Conservation (phyloP, 1,140 invertebrate species). For the Drosophila nigromelanica region DNA sequence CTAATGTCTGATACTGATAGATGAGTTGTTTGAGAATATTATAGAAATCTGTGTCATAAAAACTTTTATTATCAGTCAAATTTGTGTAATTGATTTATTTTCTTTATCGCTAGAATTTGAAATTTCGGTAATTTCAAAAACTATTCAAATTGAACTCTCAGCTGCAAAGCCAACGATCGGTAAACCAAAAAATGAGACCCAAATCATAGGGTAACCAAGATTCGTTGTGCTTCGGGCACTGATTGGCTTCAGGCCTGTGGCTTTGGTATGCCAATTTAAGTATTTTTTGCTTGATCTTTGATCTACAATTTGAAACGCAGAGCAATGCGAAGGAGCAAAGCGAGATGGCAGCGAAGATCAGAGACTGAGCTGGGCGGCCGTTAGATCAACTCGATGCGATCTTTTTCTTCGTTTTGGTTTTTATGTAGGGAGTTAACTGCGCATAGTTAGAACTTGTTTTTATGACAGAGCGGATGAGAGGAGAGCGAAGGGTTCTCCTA, state of each 20-base stretch:
- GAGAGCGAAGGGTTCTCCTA: background rate
- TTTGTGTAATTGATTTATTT: too few relatives aligned
- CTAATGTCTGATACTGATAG: too few relatives aligned
- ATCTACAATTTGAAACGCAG: slow-evolving; percentile 82
- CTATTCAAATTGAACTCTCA: background rate
- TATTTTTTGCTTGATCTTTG: slow-evolving; percentile 78
- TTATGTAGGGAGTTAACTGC: slow-evolving; percentile 68
- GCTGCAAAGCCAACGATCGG: slow-evolving; percentile 14
- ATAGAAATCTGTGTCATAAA: too few relatives aligned
- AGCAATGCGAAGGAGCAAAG: slow-evolving; percentile 37
- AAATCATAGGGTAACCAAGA: slow-evolving; percentile 64
- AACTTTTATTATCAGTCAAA: too few relatives aligned
- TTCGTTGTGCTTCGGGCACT: slow-evolving; percentile 51
- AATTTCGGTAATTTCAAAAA: too few relatives aligned
- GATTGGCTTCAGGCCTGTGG: slow-evolving; percentile 25
- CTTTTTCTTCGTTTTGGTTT: slow-evolving; percentile 36
- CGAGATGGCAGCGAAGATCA: slow-evolving; percentile 25
- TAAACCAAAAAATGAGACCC: background rate
- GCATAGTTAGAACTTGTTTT: slow-evolving; percentile 70
- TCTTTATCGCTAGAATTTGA: background rate
- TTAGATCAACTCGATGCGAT: slow-evolving; percentile 76
- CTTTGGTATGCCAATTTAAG: slow-evolving; percentile 78
- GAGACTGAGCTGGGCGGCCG: slow-evolving; percentile 63
- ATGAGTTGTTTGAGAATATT: too few relatives aligned
- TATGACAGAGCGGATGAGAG: slow-evolving; percentile 28